Evolutionary conservation across 2,888 invertebrate genomes (phyloP).

Genomic region (Stenchaetothrips biformis): DNA sequence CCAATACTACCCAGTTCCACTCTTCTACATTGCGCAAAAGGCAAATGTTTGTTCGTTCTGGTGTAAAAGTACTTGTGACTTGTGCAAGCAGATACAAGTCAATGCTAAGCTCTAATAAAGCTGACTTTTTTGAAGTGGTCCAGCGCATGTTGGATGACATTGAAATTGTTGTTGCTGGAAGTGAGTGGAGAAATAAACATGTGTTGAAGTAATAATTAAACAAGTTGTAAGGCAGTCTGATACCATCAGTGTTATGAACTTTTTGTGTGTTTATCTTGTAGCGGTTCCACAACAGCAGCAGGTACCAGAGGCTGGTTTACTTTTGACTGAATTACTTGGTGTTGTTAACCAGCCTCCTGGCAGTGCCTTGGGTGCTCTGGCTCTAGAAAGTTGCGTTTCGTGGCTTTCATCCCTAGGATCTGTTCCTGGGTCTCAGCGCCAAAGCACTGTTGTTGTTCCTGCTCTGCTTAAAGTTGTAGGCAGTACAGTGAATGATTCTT

Average conservation of each 20-base stretch:
- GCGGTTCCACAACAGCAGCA: conserved; percentile 44
- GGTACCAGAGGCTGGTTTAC: conserved; percentile 49
- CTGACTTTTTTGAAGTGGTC: conserved; percentile 50
- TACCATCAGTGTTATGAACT: not conserved
- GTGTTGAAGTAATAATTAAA: not conserved
- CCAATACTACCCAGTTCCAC: conserved; percentile 46
- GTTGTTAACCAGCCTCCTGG: conserved; percentile 47
- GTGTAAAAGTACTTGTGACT: conserved; percentile 55
- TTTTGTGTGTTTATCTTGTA: conserved; percentile 30
- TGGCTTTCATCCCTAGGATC: conserved; percentile 52
- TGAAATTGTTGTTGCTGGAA: conserved; percentile 49
- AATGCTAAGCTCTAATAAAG: conserved; percentile 48
- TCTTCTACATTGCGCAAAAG: conserved; percentile 53
- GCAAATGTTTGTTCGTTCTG: conserved; percentile 56
- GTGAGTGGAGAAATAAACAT: conserved; percentile 41
- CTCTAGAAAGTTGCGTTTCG: conserved; percentile 43
- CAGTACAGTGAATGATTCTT: conserved; percentile 48
- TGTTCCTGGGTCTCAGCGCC: conserved; percentile 32
- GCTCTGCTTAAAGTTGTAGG: conserved; percentile 50
- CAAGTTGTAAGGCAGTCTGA: not conserved
- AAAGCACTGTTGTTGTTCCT: conserved; percentile 48
- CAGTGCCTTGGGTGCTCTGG: conserved; percentile 41
- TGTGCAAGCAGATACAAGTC: conserved; percentile 53
- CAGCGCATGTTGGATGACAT: conserved; percentile 52
- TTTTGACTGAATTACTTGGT: conserved; percentile 52